Conservation (phyloP, 2,113 vertebrate species). For the Lucifuga dentata region DNA sequence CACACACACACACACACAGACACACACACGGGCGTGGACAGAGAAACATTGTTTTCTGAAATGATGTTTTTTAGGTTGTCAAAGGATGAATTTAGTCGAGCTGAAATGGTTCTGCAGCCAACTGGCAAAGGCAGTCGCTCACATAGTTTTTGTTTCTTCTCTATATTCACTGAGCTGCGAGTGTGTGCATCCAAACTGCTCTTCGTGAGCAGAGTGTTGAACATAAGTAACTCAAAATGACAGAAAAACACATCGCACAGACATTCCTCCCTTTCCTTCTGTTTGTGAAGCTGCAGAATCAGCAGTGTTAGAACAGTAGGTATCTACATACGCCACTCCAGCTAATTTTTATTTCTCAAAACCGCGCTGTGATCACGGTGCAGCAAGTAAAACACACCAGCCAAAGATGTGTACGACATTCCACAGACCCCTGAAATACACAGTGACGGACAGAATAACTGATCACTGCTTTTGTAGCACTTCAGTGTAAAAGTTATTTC, state of each 20-base stretch:
- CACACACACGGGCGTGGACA: slow-evolving; percentile 20
- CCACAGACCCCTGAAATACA: too few relatives aligned
- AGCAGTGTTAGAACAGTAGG: too few relatives aligned
- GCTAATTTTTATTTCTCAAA: too few relatives aligned
- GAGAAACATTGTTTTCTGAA: slow-evolving; percentile 48
- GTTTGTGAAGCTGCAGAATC: too few relatives aligned
- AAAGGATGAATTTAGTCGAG: slow-evolving; percentile 64
- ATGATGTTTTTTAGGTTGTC: slow-evolving; percentile 47
- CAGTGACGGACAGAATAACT: too few relatives aligned
- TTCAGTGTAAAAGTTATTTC: too few relatives aligned
- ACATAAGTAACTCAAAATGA: not conserved
- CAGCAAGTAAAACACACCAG: too few relatives aligned
- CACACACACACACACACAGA: slow-evolving; percentile 21
- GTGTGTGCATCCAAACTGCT: slow-evolving; percentile 16
- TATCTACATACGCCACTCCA: too few relatives aligned
- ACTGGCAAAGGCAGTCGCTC: slow-evolving; percentile 32
- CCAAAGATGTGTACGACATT: too few relatives aligned
- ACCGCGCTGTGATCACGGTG: too few relatives aligned
- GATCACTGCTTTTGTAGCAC: too few relatives aligned
- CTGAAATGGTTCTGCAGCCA: slow-evolving; percentile 57
- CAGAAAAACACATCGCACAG: not conserved
- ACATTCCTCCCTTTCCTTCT: not conserved
- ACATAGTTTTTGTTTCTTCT: slow-evolving; percentile 56
- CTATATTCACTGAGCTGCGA: slow-evolving; percentile 29
- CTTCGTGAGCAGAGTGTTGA: slow-evolving; percentile 10